These are phyloP conservation scores for Gobius niger DNA, from an alignment of 2,113 vertebrate species.

Conservation along the genomic window DNA sequence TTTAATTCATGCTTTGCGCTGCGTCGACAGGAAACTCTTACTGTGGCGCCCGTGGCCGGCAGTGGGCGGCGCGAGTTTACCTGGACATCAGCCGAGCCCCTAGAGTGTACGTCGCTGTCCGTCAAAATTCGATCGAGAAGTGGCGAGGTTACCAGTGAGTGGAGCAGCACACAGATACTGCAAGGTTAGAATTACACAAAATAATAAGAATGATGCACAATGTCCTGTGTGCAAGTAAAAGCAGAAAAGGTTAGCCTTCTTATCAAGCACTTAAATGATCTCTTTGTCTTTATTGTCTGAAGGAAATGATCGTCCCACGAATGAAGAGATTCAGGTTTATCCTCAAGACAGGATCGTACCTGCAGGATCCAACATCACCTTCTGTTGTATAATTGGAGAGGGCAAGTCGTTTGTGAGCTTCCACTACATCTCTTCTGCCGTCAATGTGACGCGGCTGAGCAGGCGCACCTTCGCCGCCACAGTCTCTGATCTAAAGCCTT, in stretches of 20 bases:
- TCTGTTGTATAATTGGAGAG: constrained; percentile 74
- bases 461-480: constrained; percentile 62
- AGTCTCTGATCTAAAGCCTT: constrained; percentile 25
- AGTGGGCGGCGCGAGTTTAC: constrained; percentile 58
- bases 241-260: no score
- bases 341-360: constrained; percentile 56
- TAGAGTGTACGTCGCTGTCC: constrained; percentile 75
- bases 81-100: constrained; percentile 72
- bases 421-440: rapidly evolving
- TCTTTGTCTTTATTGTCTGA: constrained; percentile 1
- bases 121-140: constrained; percentile 67
- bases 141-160: constrained; percentile 56
- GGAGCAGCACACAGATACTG: constrained; percentile 61
- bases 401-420: constrained; percentile 25
- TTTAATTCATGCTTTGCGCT: constrained; percentile 9
- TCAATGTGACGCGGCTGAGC: constrained; percentile 60
- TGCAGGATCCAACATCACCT: constrained; percentile 63
- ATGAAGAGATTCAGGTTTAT: constrained; percentile 19
- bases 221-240: no score
- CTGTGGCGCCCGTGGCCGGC: not conserved
- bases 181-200: constrained; percentile 44
- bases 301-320: constrained; percentile 63
- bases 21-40: constrained; percentile 55
- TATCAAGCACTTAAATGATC: not conserved
- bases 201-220: no score